Conservation (phyloP, 2,797 vertebrate genomes). For the Sarcophilus harrisii region DNA sequence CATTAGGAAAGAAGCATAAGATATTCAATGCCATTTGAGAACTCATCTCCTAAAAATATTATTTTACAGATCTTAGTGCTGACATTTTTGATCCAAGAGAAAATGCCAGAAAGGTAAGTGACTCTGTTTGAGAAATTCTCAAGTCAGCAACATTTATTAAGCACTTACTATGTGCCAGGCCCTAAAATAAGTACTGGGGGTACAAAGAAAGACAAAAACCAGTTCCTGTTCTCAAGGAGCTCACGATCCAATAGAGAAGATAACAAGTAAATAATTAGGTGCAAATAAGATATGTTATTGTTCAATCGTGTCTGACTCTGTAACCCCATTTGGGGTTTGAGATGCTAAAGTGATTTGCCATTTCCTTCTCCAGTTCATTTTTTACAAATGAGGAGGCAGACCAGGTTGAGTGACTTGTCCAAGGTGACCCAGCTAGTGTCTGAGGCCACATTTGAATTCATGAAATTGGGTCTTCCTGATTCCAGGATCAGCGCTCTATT, state of each 20-base stretch:
- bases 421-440: neutral
- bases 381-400: neutral
- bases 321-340: neutral
- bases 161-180: too few relatives aligned
- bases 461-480: neutral
- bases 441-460: neutral
- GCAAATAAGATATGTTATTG: neutral
- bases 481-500: neutral
- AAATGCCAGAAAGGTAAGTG: constrained; percentile 80
- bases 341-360: neutral
- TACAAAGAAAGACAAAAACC: neutral
- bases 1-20: neutral
- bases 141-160: neutral
- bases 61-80: constrained; percentile 71
- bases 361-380: neutral
- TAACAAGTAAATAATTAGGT: neutral
- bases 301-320: neutral
- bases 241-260: neutral
- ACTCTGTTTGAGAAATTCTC: neutral
- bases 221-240: neutral
- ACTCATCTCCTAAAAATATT: constrained; percentile 42
- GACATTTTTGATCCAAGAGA: constrained; percentile 70
- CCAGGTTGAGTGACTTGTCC: neutral
- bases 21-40: neutral
- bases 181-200: neutral